phyloP scores from a whole-genome alignment of 2,797 vertebrate species.

The Pangasius krempfi region DNA sequence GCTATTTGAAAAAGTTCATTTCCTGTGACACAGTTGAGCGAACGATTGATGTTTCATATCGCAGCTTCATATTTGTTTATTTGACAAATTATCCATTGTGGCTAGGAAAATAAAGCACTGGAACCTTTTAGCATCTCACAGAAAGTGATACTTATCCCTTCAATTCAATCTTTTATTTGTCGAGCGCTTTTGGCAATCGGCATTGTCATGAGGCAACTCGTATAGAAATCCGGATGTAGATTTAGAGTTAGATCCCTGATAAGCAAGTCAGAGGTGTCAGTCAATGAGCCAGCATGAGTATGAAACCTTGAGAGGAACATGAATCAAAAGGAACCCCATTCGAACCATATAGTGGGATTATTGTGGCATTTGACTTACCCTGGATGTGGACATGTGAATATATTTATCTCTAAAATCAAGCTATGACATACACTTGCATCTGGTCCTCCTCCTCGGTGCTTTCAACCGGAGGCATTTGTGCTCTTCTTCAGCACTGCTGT shows the following conservation, averaged over 20 bases:
- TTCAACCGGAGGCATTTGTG: not conserved
- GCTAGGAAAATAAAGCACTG: not conserved
- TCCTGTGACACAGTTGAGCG: constrained; percentile 3
- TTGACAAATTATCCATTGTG: not conserved
- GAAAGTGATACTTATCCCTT: not conserved
- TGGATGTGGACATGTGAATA: not conserved
- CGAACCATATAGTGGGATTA: not conserved
- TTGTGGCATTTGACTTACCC: not conserved
- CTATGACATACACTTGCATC: not conserved
- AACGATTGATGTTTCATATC: constrained; percentile 21
- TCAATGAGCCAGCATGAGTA: not conserved
- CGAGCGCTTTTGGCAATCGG: not conserved
- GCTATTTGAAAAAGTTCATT: constrained; percentile 26
- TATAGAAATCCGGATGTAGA: not conserved
- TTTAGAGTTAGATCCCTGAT: not conserved
- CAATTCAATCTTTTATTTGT: not conserved
- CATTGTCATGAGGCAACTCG: not conserved
- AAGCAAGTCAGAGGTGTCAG: not conserved
- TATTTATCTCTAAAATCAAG: not conserved
- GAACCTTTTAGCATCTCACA: not conserved
- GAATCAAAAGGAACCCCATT: not conserved
- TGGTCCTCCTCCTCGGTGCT: not conserved
- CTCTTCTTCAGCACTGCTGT: not conserved
- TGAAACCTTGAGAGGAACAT: not conserved
- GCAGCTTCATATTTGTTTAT: constrained; percentile 5